phyloP scores from a whole-genome alignment of 2,797 vertebrate species.

The Fratercula arctica region DNA sequence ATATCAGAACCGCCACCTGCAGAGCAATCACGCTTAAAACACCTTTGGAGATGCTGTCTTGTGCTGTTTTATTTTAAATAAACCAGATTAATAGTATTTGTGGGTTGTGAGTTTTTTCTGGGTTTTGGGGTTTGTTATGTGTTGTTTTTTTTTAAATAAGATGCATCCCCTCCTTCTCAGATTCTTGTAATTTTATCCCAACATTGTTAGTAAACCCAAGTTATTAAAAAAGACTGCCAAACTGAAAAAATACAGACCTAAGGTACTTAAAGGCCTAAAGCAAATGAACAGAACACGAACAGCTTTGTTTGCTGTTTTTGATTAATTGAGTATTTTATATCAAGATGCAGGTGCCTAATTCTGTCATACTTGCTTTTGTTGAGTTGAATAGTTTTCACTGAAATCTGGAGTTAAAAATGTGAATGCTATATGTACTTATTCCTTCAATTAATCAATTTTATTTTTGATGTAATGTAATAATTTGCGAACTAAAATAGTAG shows the following conservation, averaged over 20 bases:
- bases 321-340: neutral
- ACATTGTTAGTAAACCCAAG: neutral
- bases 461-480: neutral
- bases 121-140: neutral
- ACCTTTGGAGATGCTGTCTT: neutral
- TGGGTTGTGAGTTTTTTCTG: neutral
- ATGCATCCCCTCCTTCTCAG: neutral
- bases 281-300: neutral
- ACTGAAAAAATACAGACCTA: neutral
- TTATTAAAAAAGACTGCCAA: neutral
- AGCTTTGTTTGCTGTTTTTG: neutral
- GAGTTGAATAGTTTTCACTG: neutral
- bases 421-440: neutral
- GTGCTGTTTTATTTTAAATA: neutral
- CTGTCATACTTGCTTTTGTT: neutral
- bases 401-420: neutral
- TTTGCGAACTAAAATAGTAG: neutral
- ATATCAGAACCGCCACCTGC: conserved; percentile 28
- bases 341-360: neutral
- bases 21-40: neutral
- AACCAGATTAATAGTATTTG: neutral
- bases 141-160: neutral
- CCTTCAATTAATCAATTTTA: neutral
- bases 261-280: neutral
- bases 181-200: neutral